Percentiles rank a stretch among this genome's conserved stretches.
Conservation (phyloP, 2,797 vertebrate genomes). For the Acrocephalus scirpaceus region DNA sequence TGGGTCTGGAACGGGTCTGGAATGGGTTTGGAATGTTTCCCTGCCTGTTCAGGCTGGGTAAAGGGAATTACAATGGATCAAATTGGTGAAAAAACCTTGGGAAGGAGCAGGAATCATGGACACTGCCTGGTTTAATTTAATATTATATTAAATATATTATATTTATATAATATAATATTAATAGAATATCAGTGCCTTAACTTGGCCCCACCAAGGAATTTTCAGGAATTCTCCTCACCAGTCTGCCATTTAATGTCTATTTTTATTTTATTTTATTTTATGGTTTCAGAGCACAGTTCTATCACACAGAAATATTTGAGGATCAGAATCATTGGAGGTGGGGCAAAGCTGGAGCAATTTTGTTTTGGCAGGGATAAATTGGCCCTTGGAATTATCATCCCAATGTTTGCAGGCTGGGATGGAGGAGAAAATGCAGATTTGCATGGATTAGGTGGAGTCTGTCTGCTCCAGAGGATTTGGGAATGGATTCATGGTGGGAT, state of each 20-base stretch:
- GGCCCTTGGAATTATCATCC: not conserved
- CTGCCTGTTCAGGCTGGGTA: not conserved
- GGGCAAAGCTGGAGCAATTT: not conserved
- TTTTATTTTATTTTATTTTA: not conserved
- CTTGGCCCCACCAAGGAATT: not conserved
- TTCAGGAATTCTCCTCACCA: not conserved
- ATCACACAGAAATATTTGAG: not conserved
- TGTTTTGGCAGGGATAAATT: not conserved
- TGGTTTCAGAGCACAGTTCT: not conserved
- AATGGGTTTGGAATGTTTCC: not conserved
- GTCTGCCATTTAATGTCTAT: not conserved
- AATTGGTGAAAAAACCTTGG: not conserved
- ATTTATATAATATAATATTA: too few species aligned
- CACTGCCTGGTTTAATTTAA: not conserved
- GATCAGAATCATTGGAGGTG: not conserved
- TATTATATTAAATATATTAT: too few species aligned
- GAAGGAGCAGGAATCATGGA: not conserved
- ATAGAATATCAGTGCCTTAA: not conserved
- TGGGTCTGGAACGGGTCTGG: too few species aligned
- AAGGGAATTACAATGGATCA: not conserved
- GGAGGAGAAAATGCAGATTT: slow-evolving; percentile 86
- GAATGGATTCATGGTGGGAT: not conserved
- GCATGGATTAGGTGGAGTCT: slow-evolving; percentile 54
- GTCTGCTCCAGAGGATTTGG: not conserved
- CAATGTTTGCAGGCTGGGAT: slow-evolving; percentile 46